These are phyloP conservation scores for Liodrosophila aerea DNA, from an alignment of 2,888 invertebrate species.

Conservation along the genomic window DNA sequence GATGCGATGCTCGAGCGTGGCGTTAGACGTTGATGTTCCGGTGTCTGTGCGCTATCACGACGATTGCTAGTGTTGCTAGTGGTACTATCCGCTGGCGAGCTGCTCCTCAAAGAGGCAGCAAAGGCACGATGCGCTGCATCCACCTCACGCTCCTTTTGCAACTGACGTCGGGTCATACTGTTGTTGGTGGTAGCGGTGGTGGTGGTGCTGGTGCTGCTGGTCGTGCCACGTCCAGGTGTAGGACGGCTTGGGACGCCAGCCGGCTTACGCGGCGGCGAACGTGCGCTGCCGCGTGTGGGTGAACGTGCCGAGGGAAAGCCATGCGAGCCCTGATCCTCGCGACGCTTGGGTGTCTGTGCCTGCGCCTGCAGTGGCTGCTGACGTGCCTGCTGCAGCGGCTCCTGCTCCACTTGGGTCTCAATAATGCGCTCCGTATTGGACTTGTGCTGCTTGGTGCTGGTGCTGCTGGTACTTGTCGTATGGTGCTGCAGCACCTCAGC, in stretches of 20 bases:
- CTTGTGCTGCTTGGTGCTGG: slow-evolving; percentile 31
- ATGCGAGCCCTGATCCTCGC: slow-evolving; percentile 55
- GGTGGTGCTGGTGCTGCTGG: slow-evolving; percentile 38
- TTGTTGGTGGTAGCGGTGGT: slow-evolving; percentile 34
- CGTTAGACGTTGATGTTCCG: slow-evolving; percentile 63
- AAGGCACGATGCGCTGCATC: slow-evolving; percentile 90
- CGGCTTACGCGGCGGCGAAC: slow-evolving; percentile 37
- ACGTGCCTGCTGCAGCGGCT: slow-evolving; percentile 21
- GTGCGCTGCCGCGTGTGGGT: slow-evolving; percentile 37
- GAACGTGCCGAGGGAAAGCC: slow-evolving; percentile 65
- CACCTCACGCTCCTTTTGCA: slow-evolving; percentile 78
- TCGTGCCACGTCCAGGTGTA: no score
- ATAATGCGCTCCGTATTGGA: slow-evolving; percentile 70
- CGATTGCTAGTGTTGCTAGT: slow-evolving; percentile 69
- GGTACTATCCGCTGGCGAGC: slow-evolving; percentile 85
- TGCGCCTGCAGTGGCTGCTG: no score
- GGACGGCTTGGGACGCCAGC: slow-evolving; percentile 11
- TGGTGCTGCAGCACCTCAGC: slow-evolving; percentile 43
- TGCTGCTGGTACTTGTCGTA: slow-evolving; percentile 8
- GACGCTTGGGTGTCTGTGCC: slow-evolving; percentile 48
- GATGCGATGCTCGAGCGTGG: slow-evolving; percentile 79
- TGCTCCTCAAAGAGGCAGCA: slow-evolving; percentile 88
- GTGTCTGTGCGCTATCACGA: slow-evolving; percentile 83
- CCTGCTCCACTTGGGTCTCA: slow-evolving; percentile 44
- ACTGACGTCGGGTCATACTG: slow-evolving; percentile 57